phyloP scores from a whole-genome alignment of 2,888 invertebrate species.

The Drosophila limbata region DNA sequence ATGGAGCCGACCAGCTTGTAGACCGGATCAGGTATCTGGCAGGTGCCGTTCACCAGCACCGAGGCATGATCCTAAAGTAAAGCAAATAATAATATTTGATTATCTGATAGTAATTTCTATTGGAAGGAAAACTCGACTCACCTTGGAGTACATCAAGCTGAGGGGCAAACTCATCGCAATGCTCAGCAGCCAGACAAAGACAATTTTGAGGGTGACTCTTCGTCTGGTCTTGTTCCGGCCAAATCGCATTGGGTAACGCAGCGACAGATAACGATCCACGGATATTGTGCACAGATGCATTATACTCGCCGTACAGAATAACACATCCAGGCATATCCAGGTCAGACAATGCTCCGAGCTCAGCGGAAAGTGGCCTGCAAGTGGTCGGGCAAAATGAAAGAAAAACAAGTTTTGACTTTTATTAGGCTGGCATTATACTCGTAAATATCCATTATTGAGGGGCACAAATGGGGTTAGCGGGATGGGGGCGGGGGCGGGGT shows the following conservation, averaged over 20 bases:
- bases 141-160: slow-evolving; percentile 95
- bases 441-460: slow-evolving; percentile 41
- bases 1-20: slow-evolving; percentile 97
- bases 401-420: slow-evolving; percentile 36
- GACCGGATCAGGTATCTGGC: slow-evolving; percentile 94
- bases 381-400: background rate
- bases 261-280: slow-evolving; percentile 96
- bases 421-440: slow-evolving; percentile 29
- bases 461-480: no score
- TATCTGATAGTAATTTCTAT: background rate
- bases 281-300: slow-evolving; percentile 99
- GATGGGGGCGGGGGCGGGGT: background rate
- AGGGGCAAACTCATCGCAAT: slow-evolving; percentile 96
- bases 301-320: slow-evolving; percentile 98
- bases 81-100: background rate
- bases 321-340: slow-evolving; percentile 97
- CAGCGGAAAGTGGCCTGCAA: slow-evolving; percentile 92
- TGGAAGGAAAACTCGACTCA: slow-evolving; percentile 82
- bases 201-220: slow-evolving; percentile 94
- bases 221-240: slow-evolving; percentile 95
- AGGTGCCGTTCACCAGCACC: slow-evolving; percentile 92
- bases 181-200: slow-evolving; percentile 96
- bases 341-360: slow-evolving; percentile 94
- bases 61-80: slow-evolving; percentile 90
- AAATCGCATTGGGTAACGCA: slow-evolving; percentile 96